Conservation (phyloP, 2,113 vertebrate species). For the Bubo scandiacus region DNA sequence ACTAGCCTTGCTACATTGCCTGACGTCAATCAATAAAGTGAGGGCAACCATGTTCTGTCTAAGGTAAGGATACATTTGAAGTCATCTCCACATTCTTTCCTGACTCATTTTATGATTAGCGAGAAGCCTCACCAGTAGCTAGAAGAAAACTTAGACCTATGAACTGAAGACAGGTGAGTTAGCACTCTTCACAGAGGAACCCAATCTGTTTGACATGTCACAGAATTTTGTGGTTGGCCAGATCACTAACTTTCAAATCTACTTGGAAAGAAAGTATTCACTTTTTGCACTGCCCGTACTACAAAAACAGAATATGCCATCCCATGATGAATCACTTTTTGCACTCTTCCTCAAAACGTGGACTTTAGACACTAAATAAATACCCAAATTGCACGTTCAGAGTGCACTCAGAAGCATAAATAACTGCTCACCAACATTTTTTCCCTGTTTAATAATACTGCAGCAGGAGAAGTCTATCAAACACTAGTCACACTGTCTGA, state of each 20-base stretch:
- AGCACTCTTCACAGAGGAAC: neutral
- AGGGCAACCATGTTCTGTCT: neutral
- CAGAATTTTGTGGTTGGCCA: neutral
- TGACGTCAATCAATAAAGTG: neutral
- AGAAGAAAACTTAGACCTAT: neutral
- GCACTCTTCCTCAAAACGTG: neutral
- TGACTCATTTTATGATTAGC: neutral
- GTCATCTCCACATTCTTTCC: neutral
- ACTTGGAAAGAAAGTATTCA: neutral
- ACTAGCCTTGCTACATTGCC: neutral
- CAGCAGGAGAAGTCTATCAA: neutral
- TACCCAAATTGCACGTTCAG: neutral
- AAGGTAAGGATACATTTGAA: neutral
- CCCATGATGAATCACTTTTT: neutral
- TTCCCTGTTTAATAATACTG: neutral
- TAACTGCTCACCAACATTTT: neutral
- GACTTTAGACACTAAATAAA: neutral
- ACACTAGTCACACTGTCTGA: neutral
- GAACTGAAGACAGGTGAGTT: neutral
- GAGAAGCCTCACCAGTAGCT: neutral
- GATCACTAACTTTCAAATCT: neutral
- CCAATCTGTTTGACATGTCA: neutral
- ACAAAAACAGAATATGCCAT: neutral
- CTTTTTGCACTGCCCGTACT: neutral
- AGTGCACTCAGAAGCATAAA: neutral